Conservation (phyloP, 1,140 invertebrate species). For the Riptortus pedestris region DNA sequence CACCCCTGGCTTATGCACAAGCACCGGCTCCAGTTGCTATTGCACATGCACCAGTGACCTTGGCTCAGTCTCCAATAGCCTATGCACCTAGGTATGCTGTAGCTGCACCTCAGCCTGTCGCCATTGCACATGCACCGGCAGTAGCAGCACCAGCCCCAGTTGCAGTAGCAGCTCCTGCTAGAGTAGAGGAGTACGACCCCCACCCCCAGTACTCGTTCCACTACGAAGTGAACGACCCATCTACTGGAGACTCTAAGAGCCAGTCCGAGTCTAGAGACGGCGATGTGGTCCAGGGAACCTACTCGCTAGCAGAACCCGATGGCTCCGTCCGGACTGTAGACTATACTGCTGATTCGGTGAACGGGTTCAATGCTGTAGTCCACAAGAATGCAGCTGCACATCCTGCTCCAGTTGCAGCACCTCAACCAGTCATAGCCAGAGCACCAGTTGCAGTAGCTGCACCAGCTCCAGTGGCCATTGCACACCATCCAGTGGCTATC, state of each 20-base stretch:
- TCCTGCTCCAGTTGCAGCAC: not conserved
- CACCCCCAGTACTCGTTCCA: constrained; percentile 34
- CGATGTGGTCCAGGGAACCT: constrained; percentile 9
- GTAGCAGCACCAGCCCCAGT: constrained; percentile 10
- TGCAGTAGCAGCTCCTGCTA: constrained; percentile 33
- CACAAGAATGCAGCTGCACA: not conserved
- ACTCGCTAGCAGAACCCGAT: constrained; percentile 31
- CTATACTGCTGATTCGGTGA: not conserved
- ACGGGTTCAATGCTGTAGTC: not conserved
- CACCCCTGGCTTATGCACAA: not conserved
- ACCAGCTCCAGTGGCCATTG: not conserved
- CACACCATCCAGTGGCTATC: not conserved
- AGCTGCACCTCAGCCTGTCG: not conserved
- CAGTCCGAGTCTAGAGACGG: constrained; percentile 34
- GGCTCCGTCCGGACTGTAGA: constrained; percentile 25
- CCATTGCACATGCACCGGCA: constrained; percentile 3
- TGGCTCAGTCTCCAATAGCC: too few relatives aligned
- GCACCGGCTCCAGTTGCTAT: not conserved
- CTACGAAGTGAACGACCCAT: constrained; percentile 35
- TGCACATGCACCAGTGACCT: too few relatives aligned
- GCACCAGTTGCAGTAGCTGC: not conserved
- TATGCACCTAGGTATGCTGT: too few relatives aligned
- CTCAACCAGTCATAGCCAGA: not conserved
- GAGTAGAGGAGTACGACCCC: constrained; percentile 17
- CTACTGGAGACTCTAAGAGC: constrained; percentile 34